phyloP scores from a whole-genome alignment of 2,113 vertebrate species.

The Amblyornis subalaris region DNA sequence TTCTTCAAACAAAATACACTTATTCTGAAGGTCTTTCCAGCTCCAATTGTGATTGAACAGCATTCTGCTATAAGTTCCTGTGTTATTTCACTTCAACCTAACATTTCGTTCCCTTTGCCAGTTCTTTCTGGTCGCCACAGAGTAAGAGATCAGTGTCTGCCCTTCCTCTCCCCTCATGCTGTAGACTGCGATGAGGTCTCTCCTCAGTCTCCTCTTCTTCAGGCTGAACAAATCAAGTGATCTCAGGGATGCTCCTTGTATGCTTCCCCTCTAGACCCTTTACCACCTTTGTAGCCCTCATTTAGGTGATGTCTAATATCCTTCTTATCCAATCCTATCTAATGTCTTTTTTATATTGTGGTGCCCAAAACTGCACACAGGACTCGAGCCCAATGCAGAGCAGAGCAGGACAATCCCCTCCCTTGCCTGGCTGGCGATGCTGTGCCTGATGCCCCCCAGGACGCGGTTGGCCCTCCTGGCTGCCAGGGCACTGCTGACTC shows the following conservation, averaged over 20 bases:
- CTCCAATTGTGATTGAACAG: not conserved
- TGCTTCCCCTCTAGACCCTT: not conserved
- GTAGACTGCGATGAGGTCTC: not conserved
- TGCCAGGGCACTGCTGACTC: not conserved
- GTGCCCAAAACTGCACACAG: not conserved
- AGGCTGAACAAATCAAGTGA: not conserved
- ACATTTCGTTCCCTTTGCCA: constrained; percentile 19
- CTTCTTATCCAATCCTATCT: not conserved
- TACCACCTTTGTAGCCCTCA: not conserved
- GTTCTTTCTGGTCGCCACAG: not conserved
- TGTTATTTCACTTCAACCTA: constrained; percentile 27
- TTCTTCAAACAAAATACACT: constrained; percentile 3
- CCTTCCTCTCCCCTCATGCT: not conserved
- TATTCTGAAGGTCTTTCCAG: constrained; percentile 12
- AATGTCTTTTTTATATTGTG: not conserved
- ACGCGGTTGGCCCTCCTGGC: accelerated
- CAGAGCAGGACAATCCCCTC: not conserved
- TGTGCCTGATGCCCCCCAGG: not conserved
- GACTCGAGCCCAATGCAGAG: not conserved
- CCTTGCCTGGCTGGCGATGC: accelerated
- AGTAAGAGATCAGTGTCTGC: not conserved
- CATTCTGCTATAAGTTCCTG: constrained; percentile 10
- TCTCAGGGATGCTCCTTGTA: not conserved
- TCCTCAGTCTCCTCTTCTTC: not conserved
- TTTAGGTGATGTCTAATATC: not conserved